Evolutionary conservation across 1,140 invertebrate genomes (phyloP).

Genomic region (Habropoda laboriosa): DNA sequence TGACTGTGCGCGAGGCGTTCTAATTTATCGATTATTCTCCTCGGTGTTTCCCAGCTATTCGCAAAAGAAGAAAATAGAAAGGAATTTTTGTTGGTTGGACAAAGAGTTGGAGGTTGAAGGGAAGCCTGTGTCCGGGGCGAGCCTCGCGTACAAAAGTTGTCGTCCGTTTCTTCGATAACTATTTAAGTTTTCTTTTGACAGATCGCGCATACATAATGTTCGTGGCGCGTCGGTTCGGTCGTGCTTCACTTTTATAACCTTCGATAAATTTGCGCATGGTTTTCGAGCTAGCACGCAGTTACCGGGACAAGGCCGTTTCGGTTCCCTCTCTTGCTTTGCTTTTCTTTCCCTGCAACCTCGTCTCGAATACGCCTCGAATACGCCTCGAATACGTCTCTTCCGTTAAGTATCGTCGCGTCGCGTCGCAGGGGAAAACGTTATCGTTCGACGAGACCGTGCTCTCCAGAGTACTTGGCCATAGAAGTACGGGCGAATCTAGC

Average conservation of each 20-base stretch:
- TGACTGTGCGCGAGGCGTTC: too few relatives aligned
- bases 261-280: conserved; percentile 38
- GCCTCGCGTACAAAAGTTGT: neutral
- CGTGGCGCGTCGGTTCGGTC: neutral
- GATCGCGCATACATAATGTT: conserved; percentile 37
- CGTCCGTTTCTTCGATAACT: neutral
- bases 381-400: too few relatives aligned
- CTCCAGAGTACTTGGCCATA: too few relatives aligned
- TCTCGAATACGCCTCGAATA: too few relatives aligned
- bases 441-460: too few relatives aligned
- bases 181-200: conserved; percentile 32
- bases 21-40: too few relatives aligned
- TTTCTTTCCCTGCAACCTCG: neutral
- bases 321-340: neutral
- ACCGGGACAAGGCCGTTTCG: neutral
- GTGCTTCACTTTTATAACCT: conserved; percentile 8
- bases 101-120: neutral
- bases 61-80: too few relatives aligned
- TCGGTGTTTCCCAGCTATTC: too few relatives aligned
- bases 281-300: conserved; percentile 10
- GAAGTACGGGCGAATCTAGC: too few relatives aligned
- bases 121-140: neutral
- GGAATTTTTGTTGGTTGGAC: too few relatives aligned
- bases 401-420: too few relatives aligned
- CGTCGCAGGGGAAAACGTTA: too few relatives aligned